Evolutionary conservation across 1,140 invertebrate genomes (phyloP).

Genomic region (Zaprionus davidi): DNA sequence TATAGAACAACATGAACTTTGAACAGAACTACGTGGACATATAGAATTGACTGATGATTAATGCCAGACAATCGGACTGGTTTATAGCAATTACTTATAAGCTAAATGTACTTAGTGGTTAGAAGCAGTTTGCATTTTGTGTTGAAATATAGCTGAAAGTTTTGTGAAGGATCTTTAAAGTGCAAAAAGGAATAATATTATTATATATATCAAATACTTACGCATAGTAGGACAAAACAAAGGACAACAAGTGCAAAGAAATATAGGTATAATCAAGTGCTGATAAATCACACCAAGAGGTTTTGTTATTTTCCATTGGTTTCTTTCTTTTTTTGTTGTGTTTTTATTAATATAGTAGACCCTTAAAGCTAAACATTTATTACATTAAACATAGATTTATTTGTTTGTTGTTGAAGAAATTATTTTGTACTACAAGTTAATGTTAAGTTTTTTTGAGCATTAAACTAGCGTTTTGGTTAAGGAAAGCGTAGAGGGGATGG

Average conservation of each 20-base stretch:
- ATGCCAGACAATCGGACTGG: conserved; percentile 16
- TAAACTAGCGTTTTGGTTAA: conserved; percentile 74
- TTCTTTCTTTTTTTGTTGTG: conserved; percentile 32
- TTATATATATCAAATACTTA: conserved; percentile 50
- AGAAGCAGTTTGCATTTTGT: conserved; percentile 61
- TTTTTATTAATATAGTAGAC: conserved; percentile 40
- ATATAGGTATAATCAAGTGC: conserved; percentile 32
- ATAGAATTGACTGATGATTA: conserved; percentile 24
- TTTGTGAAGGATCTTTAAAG: conserved; percentile 3
- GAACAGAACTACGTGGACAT: conserved; percentile 30
- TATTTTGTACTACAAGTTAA: conserved; percentile 77
- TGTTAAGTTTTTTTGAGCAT: conserved; percentile 59
- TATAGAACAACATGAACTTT: conserved; percentile 30
- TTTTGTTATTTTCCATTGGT: conserved; percentile 46
- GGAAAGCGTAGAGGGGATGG: conserved; percentile 54
- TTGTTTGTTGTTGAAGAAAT: conserved; percentile 49
- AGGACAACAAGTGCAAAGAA: conserved; percentile 21
- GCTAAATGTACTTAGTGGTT: conserved; percentile 31
- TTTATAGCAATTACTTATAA: conserved; percentile 34
- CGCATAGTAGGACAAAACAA: conserved; percentile 27
- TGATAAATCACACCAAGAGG: conserved; percentile 25
- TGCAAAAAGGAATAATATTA: conserved; percentile 9
- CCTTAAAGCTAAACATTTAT: conserved; percentile 63
- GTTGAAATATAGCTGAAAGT: conserved; percentile 44
- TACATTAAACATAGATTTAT: conserved; percentile 63